Conservation (phyloP, 2,113 vertebrate genomes). For the Phoxinus phoxinus region DNA sequence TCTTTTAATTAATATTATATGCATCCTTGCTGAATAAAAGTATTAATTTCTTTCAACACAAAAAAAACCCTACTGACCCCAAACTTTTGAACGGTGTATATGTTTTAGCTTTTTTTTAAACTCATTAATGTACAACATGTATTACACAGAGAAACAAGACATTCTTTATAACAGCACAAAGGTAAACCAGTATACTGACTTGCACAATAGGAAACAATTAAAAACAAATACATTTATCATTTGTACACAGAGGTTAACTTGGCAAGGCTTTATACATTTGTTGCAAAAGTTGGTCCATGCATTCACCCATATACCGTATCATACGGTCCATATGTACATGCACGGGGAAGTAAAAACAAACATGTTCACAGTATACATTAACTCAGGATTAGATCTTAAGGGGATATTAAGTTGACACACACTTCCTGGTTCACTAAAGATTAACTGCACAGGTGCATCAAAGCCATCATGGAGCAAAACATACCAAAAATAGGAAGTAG, state of each 20-base stretch:
- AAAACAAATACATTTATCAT: conserved; percentile 70
- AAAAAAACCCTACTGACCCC: too few species aligned
- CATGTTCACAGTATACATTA: conserved; percentile 11
- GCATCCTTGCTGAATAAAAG: too few species aligned
- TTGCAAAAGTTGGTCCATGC: conserved; percentile 75
- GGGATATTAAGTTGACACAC: conserved; percentile 40
- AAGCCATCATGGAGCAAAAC: not conserved
- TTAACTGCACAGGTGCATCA: not conserved
- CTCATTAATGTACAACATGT: not conserved
- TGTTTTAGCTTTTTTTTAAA: too few species aligned
- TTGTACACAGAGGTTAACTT: conserved; percentile 75
- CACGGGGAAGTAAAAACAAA: conserved; percentile 56
- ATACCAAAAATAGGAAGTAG: conserved; percentile 25
- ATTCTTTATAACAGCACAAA: conserved; percentile 55
- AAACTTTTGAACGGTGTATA: too few species aligned
- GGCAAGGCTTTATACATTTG: conserved; percentile 76
- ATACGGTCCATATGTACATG: too few species aligned
- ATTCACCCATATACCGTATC: conserved; percentile 60
- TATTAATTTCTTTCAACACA: too few species aligned
- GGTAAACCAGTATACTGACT: not conserved
- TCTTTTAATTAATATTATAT: too few species aligned
- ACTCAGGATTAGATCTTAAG: conserved; percentile 39
- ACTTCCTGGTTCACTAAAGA: conserved; percentile 45
- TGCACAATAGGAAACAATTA: conserved; percentile 45
- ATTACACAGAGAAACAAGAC: conserved; percentile 9